Evolutionary conservation across 1,140 invertebrate species (phyloP).

Genomic region (Lasioglossum baleicum): DNA sequence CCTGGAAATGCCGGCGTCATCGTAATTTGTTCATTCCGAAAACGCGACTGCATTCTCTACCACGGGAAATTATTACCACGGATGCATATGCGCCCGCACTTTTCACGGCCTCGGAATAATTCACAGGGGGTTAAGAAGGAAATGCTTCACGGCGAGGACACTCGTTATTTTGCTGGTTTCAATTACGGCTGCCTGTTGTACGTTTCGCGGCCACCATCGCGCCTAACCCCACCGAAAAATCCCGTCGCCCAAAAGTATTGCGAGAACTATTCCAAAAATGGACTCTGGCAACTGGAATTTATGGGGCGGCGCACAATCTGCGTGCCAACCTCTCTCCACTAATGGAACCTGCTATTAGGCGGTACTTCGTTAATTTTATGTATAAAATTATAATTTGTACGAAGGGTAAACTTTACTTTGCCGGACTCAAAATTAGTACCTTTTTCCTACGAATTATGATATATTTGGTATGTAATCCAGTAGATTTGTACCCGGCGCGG

Average conservation of each 20-base stretch:
- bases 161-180: slow-evolving; percentile 20
- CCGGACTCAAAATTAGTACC: too few relatives aligned
- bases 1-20: neutral
- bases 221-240: slow-evolving; percentile 2
- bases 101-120: neutral
- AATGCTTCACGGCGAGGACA: neutral
- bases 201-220: neutral
- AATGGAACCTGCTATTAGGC: neutral
- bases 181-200: slow-evolving; percentile 6
- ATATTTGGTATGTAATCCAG: too few relatives aligned
- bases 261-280: neutral
- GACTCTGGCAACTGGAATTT: slow-evolving; percentile 17
- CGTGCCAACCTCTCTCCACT: neutral
- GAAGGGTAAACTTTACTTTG: too few relatives aligned
- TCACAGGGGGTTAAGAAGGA: slow-evolving; percentile 20
- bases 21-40: slow-evolving; percentile 29
- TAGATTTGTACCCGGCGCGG: too few relatives aligned
- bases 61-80: neutral
- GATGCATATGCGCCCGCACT: neutral
- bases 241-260: neutral
- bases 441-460: too few relatives aligned
- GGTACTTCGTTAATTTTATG: too few relatives aligned
- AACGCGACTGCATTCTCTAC: neutral
- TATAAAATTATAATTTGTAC: too few relatives aligned
- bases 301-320: neutral